Conservation (phyloP, 2,113 vertebrate genomes). For the Illadopsis cleaveri region DNA sequence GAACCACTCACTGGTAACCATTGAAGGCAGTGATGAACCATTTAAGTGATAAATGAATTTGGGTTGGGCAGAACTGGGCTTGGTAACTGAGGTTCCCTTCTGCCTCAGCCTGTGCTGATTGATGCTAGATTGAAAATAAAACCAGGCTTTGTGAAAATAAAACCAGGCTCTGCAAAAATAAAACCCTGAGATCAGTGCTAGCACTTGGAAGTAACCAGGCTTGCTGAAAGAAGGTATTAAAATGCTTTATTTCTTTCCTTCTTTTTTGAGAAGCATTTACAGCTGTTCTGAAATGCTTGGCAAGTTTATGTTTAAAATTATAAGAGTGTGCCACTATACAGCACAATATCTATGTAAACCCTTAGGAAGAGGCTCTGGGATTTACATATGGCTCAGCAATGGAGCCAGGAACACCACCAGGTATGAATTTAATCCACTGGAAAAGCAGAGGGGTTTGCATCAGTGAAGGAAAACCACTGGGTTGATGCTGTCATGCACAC, state of each 20-base stretch:
- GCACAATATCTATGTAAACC: not conserved
- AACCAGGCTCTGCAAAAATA: not conserved
- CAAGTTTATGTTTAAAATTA: not conserved
- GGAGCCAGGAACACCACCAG: not conserved
- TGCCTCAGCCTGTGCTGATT: not conserved
- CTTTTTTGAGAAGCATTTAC: not conserved
- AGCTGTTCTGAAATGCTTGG: not conserved
- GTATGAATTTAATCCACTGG: not conserved
- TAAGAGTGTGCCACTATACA: not conserved
- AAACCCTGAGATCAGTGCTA: not conserved
- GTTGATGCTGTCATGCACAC: not conserved
- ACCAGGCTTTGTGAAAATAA: not conserved
- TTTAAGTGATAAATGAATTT: not conserved
- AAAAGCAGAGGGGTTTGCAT: not conserved
- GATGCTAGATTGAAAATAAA: not conserved
- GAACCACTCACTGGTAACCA: not conserved
- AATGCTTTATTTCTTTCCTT: not conserved
- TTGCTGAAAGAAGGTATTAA: not conserved
- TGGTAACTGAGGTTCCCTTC: not conserved
- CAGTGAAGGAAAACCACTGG: not conserved
- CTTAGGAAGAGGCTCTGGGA: not conserved
- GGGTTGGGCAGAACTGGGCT: not conserved
- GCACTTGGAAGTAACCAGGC: not conserved
- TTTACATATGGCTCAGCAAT: not conserved
- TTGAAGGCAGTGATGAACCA: not conserved